phyloP scores from a whole-genome alignment of 1,140 invertebrate genomes.

The Drosophila fuyamai region DNA sequence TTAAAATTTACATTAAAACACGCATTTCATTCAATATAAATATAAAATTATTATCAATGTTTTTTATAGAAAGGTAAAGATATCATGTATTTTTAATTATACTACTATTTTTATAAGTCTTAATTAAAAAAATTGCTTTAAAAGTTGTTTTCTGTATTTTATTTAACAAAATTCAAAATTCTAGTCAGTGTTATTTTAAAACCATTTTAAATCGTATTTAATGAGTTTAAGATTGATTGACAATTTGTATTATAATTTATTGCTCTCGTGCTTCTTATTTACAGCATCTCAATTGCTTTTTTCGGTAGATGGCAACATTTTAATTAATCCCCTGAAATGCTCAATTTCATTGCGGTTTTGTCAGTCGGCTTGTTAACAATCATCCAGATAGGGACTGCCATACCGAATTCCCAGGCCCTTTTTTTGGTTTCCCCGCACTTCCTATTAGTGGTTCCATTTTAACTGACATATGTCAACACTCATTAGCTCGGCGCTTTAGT shows the following conservation, averaged over 20 bases:
- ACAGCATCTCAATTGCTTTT: conserved; percentile 18
- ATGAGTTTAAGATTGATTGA: not conserved
- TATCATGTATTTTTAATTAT: too few species aligned
- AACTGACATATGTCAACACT: conserved; percentile 59
- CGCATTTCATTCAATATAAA: too few species aligned
- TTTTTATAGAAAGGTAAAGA: too few species aligned
- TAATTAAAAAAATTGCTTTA: too few species aligned
- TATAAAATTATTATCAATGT: too few species aligned
- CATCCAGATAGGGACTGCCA: conserved; percentile 16
- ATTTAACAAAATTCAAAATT: too few species aligned
- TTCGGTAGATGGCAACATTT: conserved; percentile 55
- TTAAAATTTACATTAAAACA: too few species aligned
- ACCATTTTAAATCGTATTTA: not conserved
- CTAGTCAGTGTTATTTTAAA: not conserved
- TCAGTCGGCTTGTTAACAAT: conserved; percentile 61
- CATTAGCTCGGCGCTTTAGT: conserved; percentile 56
- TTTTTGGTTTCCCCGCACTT: conserved; percentile 6
- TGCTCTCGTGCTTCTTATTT: not conserved
- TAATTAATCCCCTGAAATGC: conserved; percentile 64
- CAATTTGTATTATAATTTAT: not conserved
- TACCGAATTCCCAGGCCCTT: conserved; percentile 6
- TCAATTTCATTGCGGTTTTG: conserved; percentile 67
- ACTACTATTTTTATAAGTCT: too few species aligned
- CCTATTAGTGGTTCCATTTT: conserved; percentile 12
- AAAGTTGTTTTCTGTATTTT: too few species aligned